A percentile compares a stretch with the other conserved stretches of the same genome.
These are phyloP conservation scores for Sinocyclocheilus rhinocerous DNA, from an alignment of 2,113 vertebrate genomes.

Conservation along the genomic window DNA sequence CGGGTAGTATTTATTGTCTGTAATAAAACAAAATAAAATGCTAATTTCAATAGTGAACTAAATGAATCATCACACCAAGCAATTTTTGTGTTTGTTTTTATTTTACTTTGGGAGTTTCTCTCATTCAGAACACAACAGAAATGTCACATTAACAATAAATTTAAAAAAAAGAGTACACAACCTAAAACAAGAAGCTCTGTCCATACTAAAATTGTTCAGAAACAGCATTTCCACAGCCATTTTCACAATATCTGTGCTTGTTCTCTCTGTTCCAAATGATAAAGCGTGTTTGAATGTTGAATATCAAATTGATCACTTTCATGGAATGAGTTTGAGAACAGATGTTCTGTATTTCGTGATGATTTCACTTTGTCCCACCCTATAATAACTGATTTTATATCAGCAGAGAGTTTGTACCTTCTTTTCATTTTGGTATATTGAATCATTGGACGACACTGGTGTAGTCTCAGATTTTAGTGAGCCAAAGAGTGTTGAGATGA, in stretches of 20 bases:
- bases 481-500: constrained; percentile 87
- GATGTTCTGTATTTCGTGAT: neutral
- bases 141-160: neutral
- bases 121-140: neutral
- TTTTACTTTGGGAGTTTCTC: neutral
- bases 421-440: too few species aligned
- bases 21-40: constrained; percentile 71
- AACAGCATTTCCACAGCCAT: neutral
- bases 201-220: neutral
- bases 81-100: constrained; percentile 51
- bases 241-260: neutral
- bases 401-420: neutral
- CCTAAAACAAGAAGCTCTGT: neutral
- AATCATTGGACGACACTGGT: too few species aligned
- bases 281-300: neutral
- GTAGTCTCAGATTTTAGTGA: constrained; percentile 86
- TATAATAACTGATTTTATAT: neutral
- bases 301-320: constrained; percentile 1
- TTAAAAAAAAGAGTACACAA: neutral
- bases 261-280: neutral
- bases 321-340: neutral
- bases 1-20: constrained; percentile 75
- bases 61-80: constrained; percentile 70
- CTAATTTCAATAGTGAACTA: constrained; percentile 77
- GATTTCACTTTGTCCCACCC: neutral